Conservation (phyloP, 2,888 invertebrate species). For the Drosophila nigricruria region DNA sequence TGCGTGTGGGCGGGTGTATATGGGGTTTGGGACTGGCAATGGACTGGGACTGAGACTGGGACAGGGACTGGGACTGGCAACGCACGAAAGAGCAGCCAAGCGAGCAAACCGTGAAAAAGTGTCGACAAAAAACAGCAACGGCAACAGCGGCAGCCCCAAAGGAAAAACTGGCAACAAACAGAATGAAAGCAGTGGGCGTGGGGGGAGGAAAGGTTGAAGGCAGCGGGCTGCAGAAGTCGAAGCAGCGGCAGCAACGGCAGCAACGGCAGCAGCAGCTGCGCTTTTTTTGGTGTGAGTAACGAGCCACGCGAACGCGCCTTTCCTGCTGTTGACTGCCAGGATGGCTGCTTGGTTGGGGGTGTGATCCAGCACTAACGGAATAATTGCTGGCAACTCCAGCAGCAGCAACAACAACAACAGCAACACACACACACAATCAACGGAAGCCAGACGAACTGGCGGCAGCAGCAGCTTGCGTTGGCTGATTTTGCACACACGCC, state of each 20-base stretch:
- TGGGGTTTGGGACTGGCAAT: neutral
- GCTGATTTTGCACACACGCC: slow-evolving; percentile 64
- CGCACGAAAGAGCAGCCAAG: slow-evolving; percentile 78
- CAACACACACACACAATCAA: slow-evolving; percentile 35
- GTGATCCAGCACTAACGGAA: slow-evolving; percentile 77
- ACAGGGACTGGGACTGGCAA: slow-evolving; percentile 49
- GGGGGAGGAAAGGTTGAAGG: neutral
- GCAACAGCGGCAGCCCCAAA: slow-evolving; percentile 50
- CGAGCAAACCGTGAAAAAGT: slow-evolving; percentile 81
- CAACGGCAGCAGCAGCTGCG: slow-evolving; percentile 75
- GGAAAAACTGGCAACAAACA: slow-evolving; percentile 43
- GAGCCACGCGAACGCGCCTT: slow-evolving; percentile 78
- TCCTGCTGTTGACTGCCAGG: slow-evolving; percentile 50
- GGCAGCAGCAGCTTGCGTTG: slow-evolving; percentile 74
- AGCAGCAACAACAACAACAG: slow-evolving; percentile 41
- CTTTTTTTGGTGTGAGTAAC: slow-evolving; percentile 73
- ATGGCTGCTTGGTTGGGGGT: slow-evolving; percentile 35
- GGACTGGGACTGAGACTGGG: slow-evolving; percentile 7
- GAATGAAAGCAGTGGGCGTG: neutral
- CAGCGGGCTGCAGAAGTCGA: slow-evolving; percentile 8
- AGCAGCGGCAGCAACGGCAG: slow-evolving; percentile 54
- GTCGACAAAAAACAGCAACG: slow-evolving; percentile 77
- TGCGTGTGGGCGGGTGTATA: neutral
- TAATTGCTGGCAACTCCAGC: slow-evolving; percentile 77
- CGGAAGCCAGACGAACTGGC: slow-evolving; percentile 77